Evolutionary conservation across 2,113 vertebrate species (phyloP).

Genomic region (Alouatta palliata): DNA sequence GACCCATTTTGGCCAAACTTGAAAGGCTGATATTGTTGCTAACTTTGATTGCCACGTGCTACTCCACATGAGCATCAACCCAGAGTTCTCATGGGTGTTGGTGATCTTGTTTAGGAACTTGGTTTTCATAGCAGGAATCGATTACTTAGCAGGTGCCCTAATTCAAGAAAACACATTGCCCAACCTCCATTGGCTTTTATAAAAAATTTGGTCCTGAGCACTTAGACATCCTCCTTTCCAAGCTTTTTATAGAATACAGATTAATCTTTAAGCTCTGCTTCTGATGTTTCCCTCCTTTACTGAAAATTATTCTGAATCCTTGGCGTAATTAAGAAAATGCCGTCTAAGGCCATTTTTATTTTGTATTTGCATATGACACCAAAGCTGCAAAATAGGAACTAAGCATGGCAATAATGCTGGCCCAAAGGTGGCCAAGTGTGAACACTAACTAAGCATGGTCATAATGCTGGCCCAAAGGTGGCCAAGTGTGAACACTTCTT

Average conservation of each 20-base stretch:
- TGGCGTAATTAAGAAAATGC: conserved; percentile 81
- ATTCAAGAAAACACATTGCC: conserved; percentile 72
- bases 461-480: conserved; percentile 75
- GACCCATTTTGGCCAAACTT: not conserved
- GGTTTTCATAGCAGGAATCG: not conserved
- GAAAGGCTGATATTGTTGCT: not conserved
- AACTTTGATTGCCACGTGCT: not conserved
- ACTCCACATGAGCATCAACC: not conserved
- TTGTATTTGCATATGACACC: conserved; percentile 74
- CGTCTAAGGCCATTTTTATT: conserved; percentile 78
- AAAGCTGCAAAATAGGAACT: conserved; percentile 88
- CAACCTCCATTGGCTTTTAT: conserved; percentile 51
- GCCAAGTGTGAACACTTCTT: not conserved
- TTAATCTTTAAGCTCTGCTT: conserved; percentile 82
- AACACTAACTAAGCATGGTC: conserved; percentile 81
- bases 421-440: conserved; percentile 61
- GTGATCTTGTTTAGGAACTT: not conserved
- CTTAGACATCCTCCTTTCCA: conserved; percentile 51
- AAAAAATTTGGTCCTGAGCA: conserved; percentile 51
- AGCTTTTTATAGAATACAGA: conserved; percentile 54
- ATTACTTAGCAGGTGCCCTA: conserved; percentile 75
- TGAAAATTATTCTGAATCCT: conserved; percentile 79
- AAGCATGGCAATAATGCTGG: conserved; percentile 80
- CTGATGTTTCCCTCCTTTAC: conserved; percentile 75
- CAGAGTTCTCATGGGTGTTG: not conserved